These are phyloP conservation scores for Zoanthus sociatus DNA, from an alignment of 92 coral and sea anemone species.

Conservation along the genomic window DNA sequence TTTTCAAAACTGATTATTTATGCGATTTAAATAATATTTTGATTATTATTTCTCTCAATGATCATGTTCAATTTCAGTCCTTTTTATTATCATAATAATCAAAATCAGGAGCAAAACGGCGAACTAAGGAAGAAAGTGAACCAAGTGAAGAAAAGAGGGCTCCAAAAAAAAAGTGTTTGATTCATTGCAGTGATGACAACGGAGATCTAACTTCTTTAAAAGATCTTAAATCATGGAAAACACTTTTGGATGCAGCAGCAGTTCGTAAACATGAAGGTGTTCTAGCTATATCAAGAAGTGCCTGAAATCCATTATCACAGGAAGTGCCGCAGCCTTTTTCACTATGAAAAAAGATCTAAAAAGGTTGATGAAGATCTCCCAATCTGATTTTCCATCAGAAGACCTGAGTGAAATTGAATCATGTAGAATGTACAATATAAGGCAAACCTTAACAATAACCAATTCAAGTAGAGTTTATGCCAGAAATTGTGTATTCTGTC, in stretches of 20 bases:
- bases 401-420: too few relatives aligned
- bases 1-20: too few relatives aligned
- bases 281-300: background rate
- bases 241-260: background rate
- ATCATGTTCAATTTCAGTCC: too few relatives aligned
- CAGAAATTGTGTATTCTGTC: constrained; percentile 14
- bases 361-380: too few relatives aligned
- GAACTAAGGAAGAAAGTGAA: background rate
- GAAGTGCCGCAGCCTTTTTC: background rate
- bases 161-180: background rate
- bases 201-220: background rate
- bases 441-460: too few relatives aligned
- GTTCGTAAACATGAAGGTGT: background rate
- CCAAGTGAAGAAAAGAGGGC: background rate
- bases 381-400: too few relatives aligned
- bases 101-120: background rate
- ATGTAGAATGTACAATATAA: too few relatives aligned
- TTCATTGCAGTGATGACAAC: background rate
- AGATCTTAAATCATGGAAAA: background rate
- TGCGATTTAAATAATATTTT: too few relatives aligned
- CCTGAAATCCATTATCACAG: background rate
- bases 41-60: too few relatives aligned
- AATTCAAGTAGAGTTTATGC: too few relatives aligned
- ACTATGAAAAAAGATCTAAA: too few relatives aligned
- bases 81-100: too few relatives aligned